Base-by-base conservation (phyloP, 1,140 invertebrate genomes). In the Drosophila willistoni region DNA sequence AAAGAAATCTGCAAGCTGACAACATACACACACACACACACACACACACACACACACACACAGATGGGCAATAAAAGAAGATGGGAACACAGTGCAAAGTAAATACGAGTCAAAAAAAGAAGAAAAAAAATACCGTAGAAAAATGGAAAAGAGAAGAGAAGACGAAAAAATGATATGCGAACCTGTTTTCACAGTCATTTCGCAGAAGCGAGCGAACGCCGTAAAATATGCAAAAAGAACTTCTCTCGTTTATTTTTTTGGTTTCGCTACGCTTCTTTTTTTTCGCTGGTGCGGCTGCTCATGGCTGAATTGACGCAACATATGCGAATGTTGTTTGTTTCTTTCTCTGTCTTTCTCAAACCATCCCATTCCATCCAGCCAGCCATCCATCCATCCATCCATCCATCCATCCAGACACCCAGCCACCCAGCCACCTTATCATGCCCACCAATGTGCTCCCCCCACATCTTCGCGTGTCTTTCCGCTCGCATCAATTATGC, bases 111-210 rank as follows among this genome's bases (percentile, higher is more conserved):
- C 12, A 56, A 44, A 64, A 44, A 64, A 64, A 47, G 36, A 54
- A 54, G n/a, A 51, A 54, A 54, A 42, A 29, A 51, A 51, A 7
- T 6, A 29, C 29, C 29, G 29, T 29, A 29, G 17, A 51, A 51
- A 51, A 51, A 39, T 39, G 36, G 36, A 39, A 3, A 22, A 10
- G 17, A 19, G 17, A 22, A 14, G 44, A 51, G 17, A 51, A 51
- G 17, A 51, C 17, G 17, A 69, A 77, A 68, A 77, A 87, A 84
- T 89, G 60, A 87, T 84, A 89, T 89, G 80, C 84, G 70, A 77
- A 89, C 84, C 84, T 84, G 84, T 84, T 84, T 87, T 89, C 80
- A 62, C 77, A 89, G 84, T 87, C 80, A 84, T 85, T 85, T 85
- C 55, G 75, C 81, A 77, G 81, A 64, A 62, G 60, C 39, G 41